Evolutionary conservation across 2,113 vertebrate genomes (phyloP).

Genomic region (Rhadina sibilatrix): DNA sequence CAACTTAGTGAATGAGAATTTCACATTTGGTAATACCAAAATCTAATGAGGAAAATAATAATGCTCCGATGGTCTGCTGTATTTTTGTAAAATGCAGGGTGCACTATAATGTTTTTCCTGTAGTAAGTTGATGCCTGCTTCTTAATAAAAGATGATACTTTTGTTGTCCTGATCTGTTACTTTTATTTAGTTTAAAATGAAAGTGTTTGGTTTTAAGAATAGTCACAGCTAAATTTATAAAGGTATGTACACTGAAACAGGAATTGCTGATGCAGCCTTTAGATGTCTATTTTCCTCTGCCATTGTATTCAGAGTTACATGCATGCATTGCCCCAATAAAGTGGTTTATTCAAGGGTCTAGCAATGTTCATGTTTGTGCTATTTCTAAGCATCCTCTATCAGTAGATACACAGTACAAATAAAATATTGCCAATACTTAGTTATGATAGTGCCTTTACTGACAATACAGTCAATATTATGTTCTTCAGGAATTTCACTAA

Average conservation of each 20-base stretch:
- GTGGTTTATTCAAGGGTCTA: background rate
- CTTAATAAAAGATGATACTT: background rate
- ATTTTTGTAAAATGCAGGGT: background rate
- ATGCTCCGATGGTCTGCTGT: accelerated
- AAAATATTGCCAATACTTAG: background rate
- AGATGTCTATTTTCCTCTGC: background rate
- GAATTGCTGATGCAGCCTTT: background rate
- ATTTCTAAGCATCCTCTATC: background rate
- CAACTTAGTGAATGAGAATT: background rate
- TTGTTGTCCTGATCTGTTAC: background rate
- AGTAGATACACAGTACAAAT: background rate
- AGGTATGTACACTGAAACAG: background rate
- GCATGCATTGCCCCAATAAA: background rate
- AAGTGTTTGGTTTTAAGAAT: background rate
- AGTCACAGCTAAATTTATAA: background rate
- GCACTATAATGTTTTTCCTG: background rate
- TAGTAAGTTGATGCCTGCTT: background rate
- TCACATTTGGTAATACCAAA: background rate
- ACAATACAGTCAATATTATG: background rate
- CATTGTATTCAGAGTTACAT: background rate
- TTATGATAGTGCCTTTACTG: background rate
- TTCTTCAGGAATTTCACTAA: background rate
- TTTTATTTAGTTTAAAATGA: background rate
- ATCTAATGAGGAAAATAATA: background rate
- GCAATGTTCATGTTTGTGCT: background rate